Evolutionary conservation across 2,888 invertebrate species (phyloP), one percentile per base, ranked within the genome.

Genomic region (Drosophila tanythrix): DNA sequence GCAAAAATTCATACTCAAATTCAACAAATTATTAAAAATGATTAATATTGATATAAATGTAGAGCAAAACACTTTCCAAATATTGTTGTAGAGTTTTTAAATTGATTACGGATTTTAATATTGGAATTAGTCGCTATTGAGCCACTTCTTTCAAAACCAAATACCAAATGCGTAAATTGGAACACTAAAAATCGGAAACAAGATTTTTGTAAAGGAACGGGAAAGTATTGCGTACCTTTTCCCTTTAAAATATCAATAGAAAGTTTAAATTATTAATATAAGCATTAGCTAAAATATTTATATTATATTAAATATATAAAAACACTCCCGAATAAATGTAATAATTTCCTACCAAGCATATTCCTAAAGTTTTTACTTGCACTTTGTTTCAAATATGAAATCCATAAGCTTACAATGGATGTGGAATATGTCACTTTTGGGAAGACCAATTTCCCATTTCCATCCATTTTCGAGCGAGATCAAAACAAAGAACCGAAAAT

Each of bases 401-500:
- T 70, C 25, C 25, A 51, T 43, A 58, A 51, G 3, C 13, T 51
- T 33, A 11, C 3, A 40, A 43, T 46, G n/a, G 38, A 57, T 31
- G 11, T 25, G 6, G n/a, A 40, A 50, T n/a, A 21, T 70, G 40
- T n/a, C 31, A 61, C 61, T 61, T 61, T 61, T 40, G 27, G 35
- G 10, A n/a, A 29, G 3, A 29, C 38, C 35, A 51, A 50, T 50
- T 36, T 36, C 5, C 46, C 38, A n/a, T 7, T 31, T 1, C 57
- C 18, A 68, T n/a, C 40, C 58, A 58, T 70, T 58, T 50, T 43
- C 36, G 10, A 48, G 61, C 33, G 36, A 46, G 50, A 60, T 43
- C 71, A 69, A 46, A 60, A 70, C 72, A 71, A 60, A 71, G 61
- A 71, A 27, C 21, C 72, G 7, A 71, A 27, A 46, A 21, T 71